A percentile compares a stretch with the other conserved stretches of the same genome.
phyloP scores from a whole-genome alignment of 2,888 invertebrate species.

The Nemurella pictetii region DNA sequence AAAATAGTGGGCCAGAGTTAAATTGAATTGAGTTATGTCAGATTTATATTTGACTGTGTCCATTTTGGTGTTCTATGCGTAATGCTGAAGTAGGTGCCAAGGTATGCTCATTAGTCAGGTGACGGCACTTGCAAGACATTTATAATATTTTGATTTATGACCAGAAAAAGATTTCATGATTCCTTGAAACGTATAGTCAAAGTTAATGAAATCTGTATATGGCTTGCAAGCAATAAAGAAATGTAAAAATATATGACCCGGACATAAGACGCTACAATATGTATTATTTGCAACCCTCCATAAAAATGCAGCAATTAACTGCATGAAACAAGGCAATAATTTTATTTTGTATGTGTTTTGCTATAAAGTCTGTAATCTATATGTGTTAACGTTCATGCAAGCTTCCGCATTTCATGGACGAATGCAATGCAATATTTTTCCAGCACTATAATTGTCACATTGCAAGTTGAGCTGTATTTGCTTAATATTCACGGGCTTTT shows the following conservation, averaged over 20 bases:
- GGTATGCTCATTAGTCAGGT: neutral
- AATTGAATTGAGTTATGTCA: neutral
- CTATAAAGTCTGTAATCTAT: too few species aligned
- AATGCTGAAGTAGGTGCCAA: neutral
- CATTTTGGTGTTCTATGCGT: neutral
- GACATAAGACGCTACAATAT: neutral
- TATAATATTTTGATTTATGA: neutral
- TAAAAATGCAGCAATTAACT: neutral
- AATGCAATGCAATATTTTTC: too few species aligned
- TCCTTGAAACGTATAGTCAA: neutral
- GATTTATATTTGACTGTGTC: neutral
- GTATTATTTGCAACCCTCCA: neutral
- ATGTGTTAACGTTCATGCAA: too few species aligned
- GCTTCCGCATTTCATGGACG: too few species aligned
- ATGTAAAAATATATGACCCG: neutral
- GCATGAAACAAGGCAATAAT: too few species aligned
- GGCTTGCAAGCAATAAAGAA: neutral
- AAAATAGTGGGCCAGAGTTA: neutral
- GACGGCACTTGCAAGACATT: neutral
- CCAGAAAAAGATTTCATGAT: neutral
- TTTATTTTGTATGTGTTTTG: too few species aligned
- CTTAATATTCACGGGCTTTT: too few species aligned
- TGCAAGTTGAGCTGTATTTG: too few species aligned
- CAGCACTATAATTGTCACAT: too few species aligned
- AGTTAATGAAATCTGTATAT: neutral